These are phyloP conservation scores for Cyanoliseus patagonus DNA, from an alignment of 2,113 vertebrate species.

Conservation along the genomic window DNA sequence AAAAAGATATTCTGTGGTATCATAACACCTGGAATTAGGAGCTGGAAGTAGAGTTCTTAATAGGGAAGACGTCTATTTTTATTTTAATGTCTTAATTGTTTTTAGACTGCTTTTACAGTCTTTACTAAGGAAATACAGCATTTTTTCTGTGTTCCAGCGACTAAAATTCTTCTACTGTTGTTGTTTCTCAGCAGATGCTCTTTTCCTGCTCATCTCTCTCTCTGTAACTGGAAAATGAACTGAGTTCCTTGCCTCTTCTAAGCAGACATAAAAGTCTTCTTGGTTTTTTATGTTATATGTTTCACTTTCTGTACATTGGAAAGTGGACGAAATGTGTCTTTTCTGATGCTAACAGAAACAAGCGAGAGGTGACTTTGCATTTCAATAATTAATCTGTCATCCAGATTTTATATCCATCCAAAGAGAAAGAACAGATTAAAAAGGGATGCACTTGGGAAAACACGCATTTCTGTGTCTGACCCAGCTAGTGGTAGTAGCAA, in stretches of 20 bases:
- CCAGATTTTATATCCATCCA: not conserved
- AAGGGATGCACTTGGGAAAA: not conserved
- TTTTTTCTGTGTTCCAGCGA: not conserved
- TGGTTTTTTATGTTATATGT: not conserved
- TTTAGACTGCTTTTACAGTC: not conserved
- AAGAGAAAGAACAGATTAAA: not conserved
- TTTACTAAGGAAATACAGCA: not conserved
- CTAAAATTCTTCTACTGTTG: not conserved
- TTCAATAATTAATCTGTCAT: conserved; percentile 3
- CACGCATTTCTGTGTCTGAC: not conserved
- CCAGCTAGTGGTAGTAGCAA: not conserved
- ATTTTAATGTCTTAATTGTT: not conserved
- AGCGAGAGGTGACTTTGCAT: not conserved
- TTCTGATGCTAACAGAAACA: not conserved
- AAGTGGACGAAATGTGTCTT: not conserved
- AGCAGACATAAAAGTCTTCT: not conserved
- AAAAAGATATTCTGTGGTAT: not conserved
- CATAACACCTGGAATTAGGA: not conserved
- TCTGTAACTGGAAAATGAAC: not conserved
- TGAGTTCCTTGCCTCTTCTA: not conserved
- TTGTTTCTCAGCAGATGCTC: not conserved
- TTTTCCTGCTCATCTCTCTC: not conserved
- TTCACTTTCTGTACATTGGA: not conserved
- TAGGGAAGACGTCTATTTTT: not conserved
- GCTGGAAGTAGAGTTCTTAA: not conserved